Evolutionary conservation across 1,140 invertebrate genomes (phyloP), one percentile per base, ranked within the genome.

Genomic region (Eupristina koningsbergeri): DNA sequence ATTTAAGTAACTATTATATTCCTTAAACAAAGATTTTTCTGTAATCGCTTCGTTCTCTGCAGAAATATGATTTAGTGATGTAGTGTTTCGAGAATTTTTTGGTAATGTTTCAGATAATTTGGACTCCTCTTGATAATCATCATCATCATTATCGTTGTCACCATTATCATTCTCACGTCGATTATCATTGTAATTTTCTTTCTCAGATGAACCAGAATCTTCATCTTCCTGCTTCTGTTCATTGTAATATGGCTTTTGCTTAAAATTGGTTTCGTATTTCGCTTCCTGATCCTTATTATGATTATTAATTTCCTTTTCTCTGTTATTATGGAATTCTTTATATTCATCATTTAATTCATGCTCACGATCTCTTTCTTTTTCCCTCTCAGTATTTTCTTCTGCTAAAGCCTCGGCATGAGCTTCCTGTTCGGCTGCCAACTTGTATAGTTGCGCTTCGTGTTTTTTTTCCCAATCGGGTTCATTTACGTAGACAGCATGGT

Each of bases 1-100:
- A 6, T 85, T 71, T 84, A 89, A 19, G 1, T 85, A 81, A 22
- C 90, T 84, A 0, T 89, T 89, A n/a, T 91, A 90, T 39, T 88
- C 63, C 34, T 29, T 7, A 8, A 15, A 50, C 13, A 19, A 84
- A 73, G 6, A 76, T 78, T 36, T 83, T 69, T 29, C 87, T 85
- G 11, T 87, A 82, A 22, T 88, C 85, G 0, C n/a, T 1, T 41
- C 34, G 19, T 61, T 58, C 15, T 64, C 39, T 8, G 9, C 47
- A 6, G 58, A 50, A 45, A 22, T 22, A 19, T 53, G n/a, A 15
- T 39, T 58, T 1, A n/a, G 31, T 63, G 36, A 8, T 22, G 13
- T 29, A 5, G 0, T 29, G 31, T 31, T 15, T 53, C 29, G 45
- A 34, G 73, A 31, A 29, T 53, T 11, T 41, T 13, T 41, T 39